Conservation (phyloP, 2,888 invertebrate species). For the Synanthedon formicaeformis region DNA sequence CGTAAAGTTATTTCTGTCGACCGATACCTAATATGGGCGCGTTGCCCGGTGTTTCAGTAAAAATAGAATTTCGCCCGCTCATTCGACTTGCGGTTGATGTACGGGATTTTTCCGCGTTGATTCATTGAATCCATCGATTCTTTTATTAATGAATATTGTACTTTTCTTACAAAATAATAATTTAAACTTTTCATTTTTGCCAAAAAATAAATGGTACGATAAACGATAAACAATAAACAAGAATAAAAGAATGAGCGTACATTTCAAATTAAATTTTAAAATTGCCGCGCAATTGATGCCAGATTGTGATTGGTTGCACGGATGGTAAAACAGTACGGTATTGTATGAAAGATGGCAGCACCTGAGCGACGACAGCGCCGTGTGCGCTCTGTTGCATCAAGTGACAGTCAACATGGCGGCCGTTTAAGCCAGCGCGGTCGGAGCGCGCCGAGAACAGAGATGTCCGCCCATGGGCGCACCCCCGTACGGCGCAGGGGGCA, state of each 20-base stretch:
- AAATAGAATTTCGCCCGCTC: constrained; percentile 26
- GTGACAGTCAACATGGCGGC: constrained; percentile 72
- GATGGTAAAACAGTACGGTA: constrained; percentile 52
- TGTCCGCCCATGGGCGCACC: constrained; percentile 73
- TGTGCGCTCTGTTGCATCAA: constrained; percentile 16
- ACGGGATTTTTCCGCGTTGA: constrained; percentile 10
- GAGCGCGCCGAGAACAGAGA: constrained; percentile 56
- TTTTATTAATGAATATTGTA: not conserved
- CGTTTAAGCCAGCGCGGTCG: constrained; percentile 63
- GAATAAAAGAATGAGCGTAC: too few relatives aligned
- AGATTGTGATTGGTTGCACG: constrained; percentile 16
- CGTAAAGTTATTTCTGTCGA: constrained; percentile 46
- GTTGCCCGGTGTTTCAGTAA: constrained; percentile 55
- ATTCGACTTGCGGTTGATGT: constrained; percentile 16
- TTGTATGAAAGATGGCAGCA: constrained; percentile 47
- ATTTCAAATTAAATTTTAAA: constrained; percentile 11
- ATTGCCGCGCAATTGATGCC: constrained; percentile 30
- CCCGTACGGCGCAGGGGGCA: constrained; percentile 77
- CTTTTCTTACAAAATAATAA: not conserved
- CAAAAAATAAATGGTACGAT: too few relatives aligned
- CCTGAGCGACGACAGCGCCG: constrained; percentile 51
- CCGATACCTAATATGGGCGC: constrained; percentile 65
- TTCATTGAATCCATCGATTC: not conserved
- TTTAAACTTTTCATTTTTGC: not conserved
- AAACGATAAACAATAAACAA: too few relatives aligned